Evolutionary conservation across 35 echinoderm and acorn worm genomes (phyloP).

Genomic region (Apostichopus californicus): DNA sequence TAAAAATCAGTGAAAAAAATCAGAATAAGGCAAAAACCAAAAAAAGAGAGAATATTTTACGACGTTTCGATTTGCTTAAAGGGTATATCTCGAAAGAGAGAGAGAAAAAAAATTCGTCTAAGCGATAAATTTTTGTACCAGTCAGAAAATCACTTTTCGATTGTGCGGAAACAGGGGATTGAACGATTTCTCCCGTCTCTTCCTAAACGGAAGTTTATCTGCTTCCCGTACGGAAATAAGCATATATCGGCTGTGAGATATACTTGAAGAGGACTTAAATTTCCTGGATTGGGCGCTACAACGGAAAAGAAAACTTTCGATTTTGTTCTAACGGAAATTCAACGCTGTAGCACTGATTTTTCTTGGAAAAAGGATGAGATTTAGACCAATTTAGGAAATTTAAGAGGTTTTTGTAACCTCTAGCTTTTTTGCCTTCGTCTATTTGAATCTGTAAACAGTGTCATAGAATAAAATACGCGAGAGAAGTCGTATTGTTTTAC

Average conservation of each 20-base stretch:
- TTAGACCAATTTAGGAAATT: conserved; percentile 7
- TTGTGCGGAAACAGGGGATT: conserved; percentile 53
- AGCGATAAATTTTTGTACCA: too few species aligned
- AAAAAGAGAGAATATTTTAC: too few species aligned
- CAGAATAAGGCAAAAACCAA: too few species aligned
- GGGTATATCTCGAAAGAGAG: too few species aligned
- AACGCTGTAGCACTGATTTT: neutral
- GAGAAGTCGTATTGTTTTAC: too few species aligned
- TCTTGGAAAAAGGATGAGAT: conserved; percentile 3
- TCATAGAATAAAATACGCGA: too few species aligned
- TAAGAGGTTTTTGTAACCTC: too few species aligned
- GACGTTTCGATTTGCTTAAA: too few species aligned
- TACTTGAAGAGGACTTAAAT: conserved; percentile 35
- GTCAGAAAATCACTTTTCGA: conserved; percentile 15
- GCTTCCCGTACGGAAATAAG: conserved; percentile 55
- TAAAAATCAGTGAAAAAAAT: too few species aligned
- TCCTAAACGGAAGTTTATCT: conserved; percentile 47
- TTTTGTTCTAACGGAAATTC: conserved; percentile 39
- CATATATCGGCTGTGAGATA: conserved; percentile 19
- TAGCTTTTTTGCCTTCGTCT: too few species aligned
- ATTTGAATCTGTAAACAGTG: too few species aligned
- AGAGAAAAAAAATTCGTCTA: too few species aligned
- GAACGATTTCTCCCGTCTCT: neutral
- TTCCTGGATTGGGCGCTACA: conserved; percentile 8
- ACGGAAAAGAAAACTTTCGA: conserved; percentile 14